phyloP scores from a whole-genome alignment of 2,113 vertebrate genomes.

The Ameiurus melas region DNA sequence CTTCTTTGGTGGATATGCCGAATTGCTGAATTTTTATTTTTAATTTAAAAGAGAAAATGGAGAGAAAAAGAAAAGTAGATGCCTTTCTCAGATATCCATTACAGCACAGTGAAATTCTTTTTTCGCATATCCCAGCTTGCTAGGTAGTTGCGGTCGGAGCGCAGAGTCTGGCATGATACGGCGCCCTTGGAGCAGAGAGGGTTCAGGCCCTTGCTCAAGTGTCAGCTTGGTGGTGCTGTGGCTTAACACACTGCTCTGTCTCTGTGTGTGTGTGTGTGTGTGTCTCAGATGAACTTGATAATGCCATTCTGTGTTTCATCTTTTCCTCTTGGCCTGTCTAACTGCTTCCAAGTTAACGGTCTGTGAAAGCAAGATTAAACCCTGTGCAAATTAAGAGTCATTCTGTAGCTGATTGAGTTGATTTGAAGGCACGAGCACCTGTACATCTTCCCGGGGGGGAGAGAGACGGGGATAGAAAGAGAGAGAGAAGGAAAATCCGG shows the following conservation, averaged over 20 bases:
- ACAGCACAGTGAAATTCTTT: too few relatives aligned
- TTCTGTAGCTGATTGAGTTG: neutral
- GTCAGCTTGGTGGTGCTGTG: too few relatives aligned
- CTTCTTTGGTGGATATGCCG: neutral
- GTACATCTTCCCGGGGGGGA: neutral
- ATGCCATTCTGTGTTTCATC: neutral
- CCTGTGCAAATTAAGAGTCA: neutral
- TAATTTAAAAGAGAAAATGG: neutral
- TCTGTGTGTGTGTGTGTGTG: neutral
- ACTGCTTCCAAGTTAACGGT: neutral
- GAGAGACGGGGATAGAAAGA: neutral
- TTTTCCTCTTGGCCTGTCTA: neutral
- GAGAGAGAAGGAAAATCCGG: neutral
- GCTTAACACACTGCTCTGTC: too few relatives aligned
- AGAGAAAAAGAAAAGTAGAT: too few relatives aligned
- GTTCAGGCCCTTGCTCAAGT: too few relatives aligned
- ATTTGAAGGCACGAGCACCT: neutral
- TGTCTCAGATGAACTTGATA: neutral
- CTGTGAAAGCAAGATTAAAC: neutral
- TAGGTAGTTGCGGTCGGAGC: too few relatives aligned
- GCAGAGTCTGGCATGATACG: too few relatives aligned
- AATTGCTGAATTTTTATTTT: too few relatives aligned
- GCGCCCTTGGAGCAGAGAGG: too few relatives aligned
- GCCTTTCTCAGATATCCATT: too few relatives aligned
- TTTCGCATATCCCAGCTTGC: too few relatives aligned